These are phyloP conservation scores for Brachyhypopomus gauderio DNA, from an alignment of 2,113 vertebrate species.

Conservation along the genomic window DNA sequence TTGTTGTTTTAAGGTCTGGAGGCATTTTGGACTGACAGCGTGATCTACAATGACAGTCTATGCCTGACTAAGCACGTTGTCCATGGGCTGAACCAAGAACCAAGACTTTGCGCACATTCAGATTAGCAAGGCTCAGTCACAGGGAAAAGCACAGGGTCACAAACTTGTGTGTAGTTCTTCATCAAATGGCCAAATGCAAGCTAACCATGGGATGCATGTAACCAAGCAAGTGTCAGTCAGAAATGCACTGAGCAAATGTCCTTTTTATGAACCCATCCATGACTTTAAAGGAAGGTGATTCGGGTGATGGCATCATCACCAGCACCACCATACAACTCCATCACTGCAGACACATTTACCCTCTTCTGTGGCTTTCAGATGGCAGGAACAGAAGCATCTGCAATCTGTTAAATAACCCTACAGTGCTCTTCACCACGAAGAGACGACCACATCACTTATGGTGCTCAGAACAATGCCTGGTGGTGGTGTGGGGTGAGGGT, in stretches of 20 bases:
- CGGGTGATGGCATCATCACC: slow-evolving; percentile 20
- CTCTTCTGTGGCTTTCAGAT: slow-evolving; percentile 47
- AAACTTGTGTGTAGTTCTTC: slow-evolving; percentile 1
- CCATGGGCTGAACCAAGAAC: slow-evolving; percentile 26
- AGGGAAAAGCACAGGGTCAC: neutral
- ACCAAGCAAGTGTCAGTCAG: neutral
- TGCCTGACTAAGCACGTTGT: slow-evolving; percentile 34
- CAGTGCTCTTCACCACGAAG: slow-evolving; percentile 17
- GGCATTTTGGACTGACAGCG: slow-evolving; percentile 38
- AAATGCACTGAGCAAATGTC: neutral
- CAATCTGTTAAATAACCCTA: slow-evolving; percentile 39
- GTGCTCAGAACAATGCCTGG: slow-evolving; percentile 42
- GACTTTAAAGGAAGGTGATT: neutral
- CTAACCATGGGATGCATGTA: neutral
- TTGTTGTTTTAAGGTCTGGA: slow-evolving; percentile 50
- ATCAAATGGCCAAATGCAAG: slow-evolving; percentile 17
- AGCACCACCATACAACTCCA: slow-evolving; percentile 30
- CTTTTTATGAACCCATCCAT: slow-evolving; percentile 26
- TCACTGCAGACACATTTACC: slow-evolving; percentile 10
- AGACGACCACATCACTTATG: slow-evolving; percentile 52
- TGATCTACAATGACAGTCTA: slow-evolving; percentile 25
- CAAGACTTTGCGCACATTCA: slow-evolving; percentile 27
- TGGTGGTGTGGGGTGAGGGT: slow-evolving; percentile 30
- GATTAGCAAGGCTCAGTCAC: slow-evolving; percentile 27
- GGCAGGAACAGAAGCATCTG: slow-evolving; percentile 48